Evolutionary conservation across 2,888 invertebrate species (phyloP).

Genomic region (Polymixis lichenea): DNA sequence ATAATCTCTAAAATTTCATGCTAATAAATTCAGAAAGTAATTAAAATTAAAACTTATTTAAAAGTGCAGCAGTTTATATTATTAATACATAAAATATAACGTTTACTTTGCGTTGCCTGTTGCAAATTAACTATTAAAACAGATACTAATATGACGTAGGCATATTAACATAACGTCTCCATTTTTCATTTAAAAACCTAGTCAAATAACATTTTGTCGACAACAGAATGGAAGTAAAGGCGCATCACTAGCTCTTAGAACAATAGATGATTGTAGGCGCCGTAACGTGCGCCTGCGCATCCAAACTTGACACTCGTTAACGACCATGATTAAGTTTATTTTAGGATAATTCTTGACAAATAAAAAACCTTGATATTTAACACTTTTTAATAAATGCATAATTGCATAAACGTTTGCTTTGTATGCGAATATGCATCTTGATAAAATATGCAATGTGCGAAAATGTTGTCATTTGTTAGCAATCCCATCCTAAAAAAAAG

Average conservation of each 20-base stretch:
- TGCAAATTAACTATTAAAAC: background rate
- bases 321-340: slow-evolving; percentile 69
- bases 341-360: slow-evolving; percentile 56
- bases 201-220: slow-evolving; percentile 54
- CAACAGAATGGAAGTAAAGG: slow-evolving; percentile 25
- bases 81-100: background rate
- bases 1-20: background rate
- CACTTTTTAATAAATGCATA: slow-evolving; percentile 30
- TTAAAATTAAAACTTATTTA: background rate
- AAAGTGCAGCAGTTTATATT: background rate
- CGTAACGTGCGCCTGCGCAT: slow-evolving; percentile 82
- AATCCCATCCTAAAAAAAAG: slow-evolving; percentile 5
- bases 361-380: slow-evolving; percentile 57
- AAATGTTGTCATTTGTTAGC: slow-evolving; percentile 37
- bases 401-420: slow-evolving; percentile 25
- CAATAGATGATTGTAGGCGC: slow-evolving; percentile 84
- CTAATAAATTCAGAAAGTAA: background rate
- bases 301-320: slow-evolving; percentile 77
- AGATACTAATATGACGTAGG: background rate
- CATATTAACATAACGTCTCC: background rate
- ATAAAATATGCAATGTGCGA: slow-evolving; percentile 8
- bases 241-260: slow-evolving; percentile 78
- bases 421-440: slow-evolving; percentile 12
- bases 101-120: background rate
- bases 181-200: background rate